Percentiles rank a stretch among this genome's conserved stretches.
These are phyloP conservation scores for Drosophila athabasca DNA, from an alignment of 1,140 invertebrate species.

Conservation along the genomic window DNA sequence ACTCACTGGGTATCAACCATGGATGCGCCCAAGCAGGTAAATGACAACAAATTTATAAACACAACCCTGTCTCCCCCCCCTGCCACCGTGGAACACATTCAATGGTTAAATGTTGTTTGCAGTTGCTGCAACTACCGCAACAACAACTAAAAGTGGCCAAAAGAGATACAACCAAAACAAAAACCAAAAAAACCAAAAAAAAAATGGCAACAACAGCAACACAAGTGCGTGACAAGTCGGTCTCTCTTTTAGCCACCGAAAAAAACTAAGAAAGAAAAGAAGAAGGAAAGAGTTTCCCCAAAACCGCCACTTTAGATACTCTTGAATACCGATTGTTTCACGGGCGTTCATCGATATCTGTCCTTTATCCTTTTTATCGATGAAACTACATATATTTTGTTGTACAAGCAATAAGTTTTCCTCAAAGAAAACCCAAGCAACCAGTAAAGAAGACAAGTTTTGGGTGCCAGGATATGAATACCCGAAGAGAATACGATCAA, in stretches of 20 bases:
- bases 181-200: conserved; percentile 7
- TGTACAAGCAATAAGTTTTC: no score
- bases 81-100: conserved; percentile 11
- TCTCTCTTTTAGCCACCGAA: conserved; percentile 55
- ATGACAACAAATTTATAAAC: conserved; percentile 48
- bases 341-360: no score
- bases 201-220: conserved; percentile 41
- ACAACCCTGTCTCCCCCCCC: conserved; percentile 2
- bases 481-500: no score
- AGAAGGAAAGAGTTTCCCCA: background rate
- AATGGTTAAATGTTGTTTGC: conserved; percentile 32
- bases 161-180: conserved; percentile 3
- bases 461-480: no score
- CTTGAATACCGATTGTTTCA: no score
- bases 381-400: no score
- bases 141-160: conserved; percentile 72
- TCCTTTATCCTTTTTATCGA: no score
- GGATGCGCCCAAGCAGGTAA: conserved; percentile 78
- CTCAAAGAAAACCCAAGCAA: no score
- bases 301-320: background rate
- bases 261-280: conserved; percentile 14
- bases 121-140: conserved; percentile 37
- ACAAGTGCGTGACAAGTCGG: conserved; percentile 74
- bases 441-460: no score
- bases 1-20: conserved; percentile 39